Conservation (phyloP, 2,888 invertebrate species). For the Teleogryllus oceanicus region DNA sequence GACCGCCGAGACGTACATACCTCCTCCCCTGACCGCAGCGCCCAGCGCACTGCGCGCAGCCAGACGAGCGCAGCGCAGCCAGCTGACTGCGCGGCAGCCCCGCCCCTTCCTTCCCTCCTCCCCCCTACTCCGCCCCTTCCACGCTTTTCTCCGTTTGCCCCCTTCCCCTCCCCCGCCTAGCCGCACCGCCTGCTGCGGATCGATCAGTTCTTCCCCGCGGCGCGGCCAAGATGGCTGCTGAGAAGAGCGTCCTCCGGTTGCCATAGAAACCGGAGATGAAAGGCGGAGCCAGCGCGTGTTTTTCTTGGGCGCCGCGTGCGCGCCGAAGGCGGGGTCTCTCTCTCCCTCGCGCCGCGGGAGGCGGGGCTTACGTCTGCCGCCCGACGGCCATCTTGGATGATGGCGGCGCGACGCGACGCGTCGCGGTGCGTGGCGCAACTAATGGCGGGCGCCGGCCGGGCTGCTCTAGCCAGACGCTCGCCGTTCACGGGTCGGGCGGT, state of each 20-base stretch:
- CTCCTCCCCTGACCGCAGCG: not conserved
- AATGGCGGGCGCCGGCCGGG: not conserved
- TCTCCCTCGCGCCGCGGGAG: not conserved
- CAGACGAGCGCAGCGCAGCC: no score
- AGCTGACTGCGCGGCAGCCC: no score
- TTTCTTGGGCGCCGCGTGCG: not conserved
- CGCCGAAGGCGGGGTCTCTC: not conserved
- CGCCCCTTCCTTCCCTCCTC: no score
- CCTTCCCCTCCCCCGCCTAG: not conserved
- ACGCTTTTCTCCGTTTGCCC: no score
- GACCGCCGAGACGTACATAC: not conserved
- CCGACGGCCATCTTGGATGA: not conserved
- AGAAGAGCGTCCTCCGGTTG: constrained; percentile 39
- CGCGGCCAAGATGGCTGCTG: constrained; percentile 43
- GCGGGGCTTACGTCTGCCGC: not conserved
- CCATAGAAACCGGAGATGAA: constrained; percentile 42
- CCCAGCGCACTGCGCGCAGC: not conserved
- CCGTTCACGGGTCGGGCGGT: not conserved
- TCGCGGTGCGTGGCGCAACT: not conserved
- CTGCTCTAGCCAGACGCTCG: not conserved
- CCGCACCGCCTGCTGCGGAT: not conserved
- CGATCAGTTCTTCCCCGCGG: constrained; percentile 19
- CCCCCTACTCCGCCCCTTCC: no score
- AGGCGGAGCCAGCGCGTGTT: constrained; percentile 44
- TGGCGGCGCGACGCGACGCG: not conserved